Conservation (phyloP, 2,888 invertebrate genomes). For the Tricholauxania praeusta region DNA sequence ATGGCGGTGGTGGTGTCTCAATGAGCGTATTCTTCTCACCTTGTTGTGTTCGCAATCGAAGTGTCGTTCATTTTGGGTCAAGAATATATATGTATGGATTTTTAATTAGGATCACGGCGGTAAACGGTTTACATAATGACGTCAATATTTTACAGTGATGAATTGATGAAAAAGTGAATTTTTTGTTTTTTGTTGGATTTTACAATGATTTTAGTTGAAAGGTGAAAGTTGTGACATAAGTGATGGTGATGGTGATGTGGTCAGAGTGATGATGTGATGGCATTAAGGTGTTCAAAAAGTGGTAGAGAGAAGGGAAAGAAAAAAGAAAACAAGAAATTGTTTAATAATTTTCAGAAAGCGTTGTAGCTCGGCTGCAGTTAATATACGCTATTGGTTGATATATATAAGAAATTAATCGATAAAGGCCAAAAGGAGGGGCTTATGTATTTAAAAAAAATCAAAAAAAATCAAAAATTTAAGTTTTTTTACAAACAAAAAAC, state of each 20-base stretch:
- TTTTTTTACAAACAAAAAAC: too few species aligned
- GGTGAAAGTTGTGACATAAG: constrained; percentile 17
- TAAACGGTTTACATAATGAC: constrained; percentile 3
- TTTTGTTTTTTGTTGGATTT: constrained; percentile 29
- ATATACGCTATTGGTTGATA: too few species aligned
- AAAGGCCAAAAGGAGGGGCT: too few species aligned
- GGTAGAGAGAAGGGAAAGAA: constrained; percentile 52
- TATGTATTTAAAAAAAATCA: too few species aligned
- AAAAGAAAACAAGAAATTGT: constrained; percentile 62
- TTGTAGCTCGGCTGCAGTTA: constrained; percentile 15
- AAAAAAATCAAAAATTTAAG: too few species aligned
- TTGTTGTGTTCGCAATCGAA: constrained; percentile 67
- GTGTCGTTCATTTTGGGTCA: constrained; percentile 20
- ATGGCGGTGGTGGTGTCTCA: constrained; percentile 74
- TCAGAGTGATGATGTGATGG: constrained; percentile 23
- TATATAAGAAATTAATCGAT: too few species aligned
- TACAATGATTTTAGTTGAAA: background rate
- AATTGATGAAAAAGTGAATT: background rate
- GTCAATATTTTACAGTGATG: constrained; percentile 21
- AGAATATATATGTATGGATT: constrained; percentile 1
- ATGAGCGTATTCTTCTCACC: constrained; percentile 87
- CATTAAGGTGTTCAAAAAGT: constrained; percentile 30
- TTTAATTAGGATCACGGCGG: background rate
- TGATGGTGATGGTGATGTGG: constrained; percentile 20
- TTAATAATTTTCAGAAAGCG: constrained; percentile 40